Conservation (phyloP, 2,113 vertebrate genomes). For the Eretmochelys imbricata region DNA sequence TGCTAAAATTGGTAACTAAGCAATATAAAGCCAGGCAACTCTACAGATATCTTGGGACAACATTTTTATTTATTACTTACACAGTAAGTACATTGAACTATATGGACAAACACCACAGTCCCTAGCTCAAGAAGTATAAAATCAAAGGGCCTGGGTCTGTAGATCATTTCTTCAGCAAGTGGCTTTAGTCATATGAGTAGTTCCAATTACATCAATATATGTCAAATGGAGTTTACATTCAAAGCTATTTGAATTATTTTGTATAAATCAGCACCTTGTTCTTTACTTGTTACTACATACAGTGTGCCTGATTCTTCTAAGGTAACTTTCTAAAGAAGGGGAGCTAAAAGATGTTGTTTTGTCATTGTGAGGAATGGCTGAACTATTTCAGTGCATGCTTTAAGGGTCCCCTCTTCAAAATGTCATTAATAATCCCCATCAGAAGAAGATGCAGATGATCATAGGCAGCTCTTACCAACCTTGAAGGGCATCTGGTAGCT, state of each 20-base stretch:
- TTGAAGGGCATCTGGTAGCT: background rate
- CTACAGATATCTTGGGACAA: background rate
- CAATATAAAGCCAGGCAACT: background rate
- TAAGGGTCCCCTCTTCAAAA: background rate
- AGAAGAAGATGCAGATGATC: background rate
- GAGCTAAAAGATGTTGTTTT: background rate
- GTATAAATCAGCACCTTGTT: background rate
- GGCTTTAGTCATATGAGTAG: background rate
- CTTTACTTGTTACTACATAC: background rate
- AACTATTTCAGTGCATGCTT: background rate
- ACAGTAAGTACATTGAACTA: background rate
- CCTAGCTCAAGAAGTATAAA: background rate
- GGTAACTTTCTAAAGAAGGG: background rate
- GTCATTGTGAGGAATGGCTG: background rate
- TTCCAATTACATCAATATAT: background rate
- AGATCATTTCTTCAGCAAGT: background rate
- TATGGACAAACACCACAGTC: background rate
- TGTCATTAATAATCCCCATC: background rate
- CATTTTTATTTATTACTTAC: background rate
- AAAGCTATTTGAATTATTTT: conserved; percentile 24
- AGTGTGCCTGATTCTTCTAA: background rate
- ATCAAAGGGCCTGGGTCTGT: background rate
- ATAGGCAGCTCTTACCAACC: background rate
- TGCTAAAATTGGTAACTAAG: background rate
- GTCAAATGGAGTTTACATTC: conserved; percentile 11